Evolutionary conservation across 2,113 vertebrate genomes (phyloP).

Genomic region (Scolopax mira): DNA sequence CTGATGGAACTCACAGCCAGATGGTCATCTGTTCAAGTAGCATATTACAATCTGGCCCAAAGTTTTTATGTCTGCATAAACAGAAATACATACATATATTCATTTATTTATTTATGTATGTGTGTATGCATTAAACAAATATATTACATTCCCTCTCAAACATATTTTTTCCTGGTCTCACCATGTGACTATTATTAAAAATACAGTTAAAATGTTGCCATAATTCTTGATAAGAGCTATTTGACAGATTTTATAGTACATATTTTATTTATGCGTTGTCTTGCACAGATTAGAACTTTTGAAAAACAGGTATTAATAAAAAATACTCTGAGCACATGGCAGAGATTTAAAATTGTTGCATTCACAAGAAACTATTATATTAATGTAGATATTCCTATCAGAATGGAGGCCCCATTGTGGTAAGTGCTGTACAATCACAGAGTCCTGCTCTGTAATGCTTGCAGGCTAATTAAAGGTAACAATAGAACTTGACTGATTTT

Average conservation of each 20-base stretch:
- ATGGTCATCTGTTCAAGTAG: background rate
- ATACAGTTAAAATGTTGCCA: background rate
- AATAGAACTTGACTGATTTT: constrained; percentile 2
- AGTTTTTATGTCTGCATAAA: background rate
- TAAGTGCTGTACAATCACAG: background rate
- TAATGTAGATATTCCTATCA: background rate
- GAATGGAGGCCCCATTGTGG: background rate
- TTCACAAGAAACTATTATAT: background rate
- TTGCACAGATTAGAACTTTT: background rate
- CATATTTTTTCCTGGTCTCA: background rate
- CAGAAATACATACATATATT: background rate
- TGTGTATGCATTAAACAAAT: background rate
- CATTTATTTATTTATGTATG: background rate
- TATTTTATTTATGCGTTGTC: background rate
- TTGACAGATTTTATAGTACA: background rate
- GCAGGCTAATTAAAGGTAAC: background rate
- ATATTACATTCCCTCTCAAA: background rate
- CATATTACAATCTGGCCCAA: background rate
- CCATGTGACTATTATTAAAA: background rate
- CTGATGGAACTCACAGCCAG: background rate
- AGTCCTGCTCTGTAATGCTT: background rate
- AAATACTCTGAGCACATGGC: background rate
- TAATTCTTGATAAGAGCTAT: background rate
- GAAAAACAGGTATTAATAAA: background rate
- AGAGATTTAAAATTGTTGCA: constrained; percentile 24